phyloP scores from a whole-genome alignment of 2,113 vertebrate genomes.

The Ctenomys sociabilis region DNA sequence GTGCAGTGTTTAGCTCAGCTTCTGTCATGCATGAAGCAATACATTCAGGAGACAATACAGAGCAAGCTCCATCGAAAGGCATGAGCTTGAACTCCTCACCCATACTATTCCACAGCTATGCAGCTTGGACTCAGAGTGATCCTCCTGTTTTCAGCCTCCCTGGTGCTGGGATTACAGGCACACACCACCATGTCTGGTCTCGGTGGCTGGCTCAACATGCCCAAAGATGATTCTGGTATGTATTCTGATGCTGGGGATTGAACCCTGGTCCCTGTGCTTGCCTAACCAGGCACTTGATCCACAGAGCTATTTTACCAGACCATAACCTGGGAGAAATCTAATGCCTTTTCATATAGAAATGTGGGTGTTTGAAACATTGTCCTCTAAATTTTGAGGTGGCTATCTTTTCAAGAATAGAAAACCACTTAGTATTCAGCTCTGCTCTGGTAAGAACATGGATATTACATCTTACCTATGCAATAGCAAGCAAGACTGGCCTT shows the following conservation, averaged over 20 bases:
- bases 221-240: too few species aligned
- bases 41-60: fast-evolving
- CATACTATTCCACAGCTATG: not conserved
- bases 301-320: too few species aligned
- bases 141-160: too few species aligned
- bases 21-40: not conserved
- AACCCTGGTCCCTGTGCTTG: too few species aligned
- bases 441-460: not conserved
- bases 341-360: not conserved
- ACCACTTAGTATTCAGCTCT: not conserved
- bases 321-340: not conserved
- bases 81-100: not conserved
- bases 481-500: not conserved
- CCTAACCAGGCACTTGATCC: too few species aligned
- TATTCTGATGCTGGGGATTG: too few species aligned
- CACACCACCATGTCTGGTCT: too few species aligned
- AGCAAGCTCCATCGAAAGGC: not conserved
- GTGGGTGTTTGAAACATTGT: not conserved
- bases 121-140: too few species aligned
- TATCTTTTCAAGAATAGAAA: not conserved
- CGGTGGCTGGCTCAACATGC: too few species aligned
- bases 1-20: fast-evolving
- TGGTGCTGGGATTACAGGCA: too few species aligned
- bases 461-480: not conserved
- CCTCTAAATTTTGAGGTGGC: not conserved